phyloP scores from a whole-genome alignment of 2,888 invertebrate species.

The Drosophila diplacantha region DNA sequence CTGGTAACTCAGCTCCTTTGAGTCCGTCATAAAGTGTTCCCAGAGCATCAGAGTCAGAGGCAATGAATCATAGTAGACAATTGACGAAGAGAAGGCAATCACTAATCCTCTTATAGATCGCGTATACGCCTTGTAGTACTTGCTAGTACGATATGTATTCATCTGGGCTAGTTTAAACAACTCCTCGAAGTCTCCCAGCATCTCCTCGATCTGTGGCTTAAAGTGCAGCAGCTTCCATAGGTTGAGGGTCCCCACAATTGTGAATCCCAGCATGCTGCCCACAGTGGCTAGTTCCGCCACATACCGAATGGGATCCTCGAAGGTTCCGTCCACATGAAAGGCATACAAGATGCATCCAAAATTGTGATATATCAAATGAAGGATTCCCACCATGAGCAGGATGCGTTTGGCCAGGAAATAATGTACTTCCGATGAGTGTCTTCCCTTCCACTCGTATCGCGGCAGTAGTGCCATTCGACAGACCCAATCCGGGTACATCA shows the following conservation, averaged over 20 bases:
- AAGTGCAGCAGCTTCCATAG: background rate
- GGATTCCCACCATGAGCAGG: background rate
- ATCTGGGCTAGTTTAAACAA: background rate
- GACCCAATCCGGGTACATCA: slow-evolving; percentile 10
- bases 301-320: background rate
- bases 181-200: slow-evolving; percentile 6
- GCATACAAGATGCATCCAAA: slow-evolving; percentile 7
- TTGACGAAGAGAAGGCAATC: background rate
- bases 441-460: slow-evolving; percentile 4
- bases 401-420: background rate
- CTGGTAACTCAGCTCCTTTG: background rate
- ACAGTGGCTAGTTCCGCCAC: slow-evolving; percentile 1
- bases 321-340: background rate
- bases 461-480: slow-evolving; percentile 3
- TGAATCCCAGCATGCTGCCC: slow-evolving; percentile 12
- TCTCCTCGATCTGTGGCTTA: slow-evolving; percentile 3
- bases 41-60: background rate
- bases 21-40: slow-evolving; percentile 2
- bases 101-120: background rate
- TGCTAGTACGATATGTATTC: background rate
- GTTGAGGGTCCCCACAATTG: slow-evolving; percentile 7
- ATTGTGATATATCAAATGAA: slow-evolving; percentile 12
- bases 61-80: slow-evolving; percentile 1
- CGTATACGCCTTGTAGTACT: slow-evolving; percentile 3
- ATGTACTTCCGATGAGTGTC: background rate